These are phyloP conservation scores for Alcedo atthis DNA, from an alignment of 2,797 vertebrate species.

Conservation along the genomic window DNA sequence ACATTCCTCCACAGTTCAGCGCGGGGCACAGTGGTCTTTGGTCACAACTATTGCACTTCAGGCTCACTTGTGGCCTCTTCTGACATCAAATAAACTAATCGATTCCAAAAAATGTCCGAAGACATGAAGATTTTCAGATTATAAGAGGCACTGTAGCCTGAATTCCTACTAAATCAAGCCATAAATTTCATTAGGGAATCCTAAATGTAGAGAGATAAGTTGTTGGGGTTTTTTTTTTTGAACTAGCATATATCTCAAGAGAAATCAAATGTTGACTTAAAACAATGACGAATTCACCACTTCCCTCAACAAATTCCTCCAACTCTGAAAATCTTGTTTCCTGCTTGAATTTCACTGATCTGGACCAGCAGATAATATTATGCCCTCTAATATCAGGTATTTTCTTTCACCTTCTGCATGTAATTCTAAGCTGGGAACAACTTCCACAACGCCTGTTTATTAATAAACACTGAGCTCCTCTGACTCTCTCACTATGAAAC, in stretches of 20 bases:
- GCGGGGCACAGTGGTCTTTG: fast-evolving
- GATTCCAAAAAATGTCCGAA: background rate
- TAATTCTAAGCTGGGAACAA: background rate
- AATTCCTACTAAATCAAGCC: background rate
- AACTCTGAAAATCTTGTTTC: background rate
- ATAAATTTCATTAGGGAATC: background rate
- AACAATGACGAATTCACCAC: background rate
- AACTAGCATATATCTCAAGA: background rate
- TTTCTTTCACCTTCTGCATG: background rate
- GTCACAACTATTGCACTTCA: fast-evolving
- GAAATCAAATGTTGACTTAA: background rate
- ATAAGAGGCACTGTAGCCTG: background rate
- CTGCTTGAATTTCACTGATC: background rate
- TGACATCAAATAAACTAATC: background rate
- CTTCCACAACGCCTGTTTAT: background rate
- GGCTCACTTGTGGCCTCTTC: background rate
- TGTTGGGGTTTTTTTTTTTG: background rate
- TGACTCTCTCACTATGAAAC: background rate
- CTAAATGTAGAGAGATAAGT: background rate
- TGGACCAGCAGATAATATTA: background rate
- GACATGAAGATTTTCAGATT: background rate
- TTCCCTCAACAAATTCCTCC: background rate
- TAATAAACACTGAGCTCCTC: background rate
- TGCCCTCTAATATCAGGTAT: background rate
- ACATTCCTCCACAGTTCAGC: background rate